Evolutionary conservation across 2,797 vertebrate genomes (phyloP), one percentile per base, ranked within the genome.

Genomic region (Pitangus sulphuratus): DNA sequence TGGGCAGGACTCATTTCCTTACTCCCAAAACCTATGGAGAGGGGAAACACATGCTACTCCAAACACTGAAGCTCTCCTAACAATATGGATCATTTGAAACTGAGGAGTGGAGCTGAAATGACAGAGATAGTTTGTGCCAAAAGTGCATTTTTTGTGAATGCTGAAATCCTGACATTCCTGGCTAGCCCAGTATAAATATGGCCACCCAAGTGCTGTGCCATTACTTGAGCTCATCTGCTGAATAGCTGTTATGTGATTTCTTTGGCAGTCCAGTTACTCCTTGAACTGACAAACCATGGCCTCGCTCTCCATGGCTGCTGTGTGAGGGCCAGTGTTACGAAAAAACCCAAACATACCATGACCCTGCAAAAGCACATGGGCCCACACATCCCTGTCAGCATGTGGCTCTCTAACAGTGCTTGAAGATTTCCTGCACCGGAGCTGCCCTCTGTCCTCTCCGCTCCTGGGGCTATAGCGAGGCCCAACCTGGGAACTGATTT

Each of bases 151-250:
- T 97, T 96, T 90, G 75, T 89, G 92, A 88, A 87, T 95, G 94
- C 89, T 93, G 93, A 91, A 96, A 97, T 96, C 85, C 83, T 95
- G 93, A 96, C 94, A 95, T 96, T 95, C 94, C 91, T 97, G 94
- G 94, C 96, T 89, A 90, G 83, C 77, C 77, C 89, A 93, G 30
- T 91, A 90, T 95, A 96, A 96, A 96, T 95, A 96, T 96, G 96
- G 95, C 96, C 95, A 97, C 95, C 95, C 95, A 97, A 97, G 93
- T 56, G 45, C 80, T 82, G 74, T 95, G 95, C 92, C 96, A 97
- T 94, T 92, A 81, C 71, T 89, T 25, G 77, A 94, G 93, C 92
- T 96, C 83, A 94, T 96, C 94, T 84, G 89, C 35, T 2, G 85
- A 88, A 61, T 79, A 66, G 69, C 62, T 84, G 87, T 76, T 90